Conservation (phyloP, 2,113 vertebrate genomes). For the Hyperopisus bebe region DNA sequence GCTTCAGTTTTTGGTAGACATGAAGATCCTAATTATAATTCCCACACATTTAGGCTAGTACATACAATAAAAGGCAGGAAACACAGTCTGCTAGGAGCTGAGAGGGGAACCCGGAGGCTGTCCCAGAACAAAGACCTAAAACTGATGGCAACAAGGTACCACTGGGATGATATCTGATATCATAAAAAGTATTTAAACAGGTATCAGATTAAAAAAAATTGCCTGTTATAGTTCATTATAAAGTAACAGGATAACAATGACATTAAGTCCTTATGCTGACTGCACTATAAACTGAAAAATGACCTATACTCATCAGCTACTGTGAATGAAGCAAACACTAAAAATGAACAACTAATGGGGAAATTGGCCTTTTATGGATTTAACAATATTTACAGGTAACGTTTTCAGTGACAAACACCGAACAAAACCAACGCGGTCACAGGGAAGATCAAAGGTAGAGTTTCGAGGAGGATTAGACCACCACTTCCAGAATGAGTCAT, state of each 20-base stretch:
- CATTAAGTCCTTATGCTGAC: background rate
- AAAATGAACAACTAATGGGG: background rate
- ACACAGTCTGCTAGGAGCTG: background rate
- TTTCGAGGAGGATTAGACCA: background rate
- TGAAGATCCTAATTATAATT: background rate
- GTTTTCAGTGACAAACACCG: background rate
- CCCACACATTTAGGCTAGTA: background rate
- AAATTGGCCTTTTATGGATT: background rate
- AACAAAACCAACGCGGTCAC: background rate
- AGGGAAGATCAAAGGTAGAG: background rate
- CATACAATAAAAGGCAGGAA: background rate
- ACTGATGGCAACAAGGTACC: background rate
- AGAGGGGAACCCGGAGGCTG: background rate
- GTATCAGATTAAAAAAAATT: background rate
- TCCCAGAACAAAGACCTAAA: background rate
- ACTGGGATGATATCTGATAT: background rate
- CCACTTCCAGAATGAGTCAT: background rate
- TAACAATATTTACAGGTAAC: background rate
- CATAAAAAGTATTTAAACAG: background rate
- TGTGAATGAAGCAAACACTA: background rate
- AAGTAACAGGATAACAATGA: background rate
- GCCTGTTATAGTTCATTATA: background rate
- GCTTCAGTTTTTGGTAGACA: background rate
- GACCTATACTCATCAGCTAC: background rate
- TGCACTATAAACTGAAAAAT: background rate